phyloP scores from a whole-genome alignment of 2,113 vertebrate genomes.

The Upupa epops region DNA sequence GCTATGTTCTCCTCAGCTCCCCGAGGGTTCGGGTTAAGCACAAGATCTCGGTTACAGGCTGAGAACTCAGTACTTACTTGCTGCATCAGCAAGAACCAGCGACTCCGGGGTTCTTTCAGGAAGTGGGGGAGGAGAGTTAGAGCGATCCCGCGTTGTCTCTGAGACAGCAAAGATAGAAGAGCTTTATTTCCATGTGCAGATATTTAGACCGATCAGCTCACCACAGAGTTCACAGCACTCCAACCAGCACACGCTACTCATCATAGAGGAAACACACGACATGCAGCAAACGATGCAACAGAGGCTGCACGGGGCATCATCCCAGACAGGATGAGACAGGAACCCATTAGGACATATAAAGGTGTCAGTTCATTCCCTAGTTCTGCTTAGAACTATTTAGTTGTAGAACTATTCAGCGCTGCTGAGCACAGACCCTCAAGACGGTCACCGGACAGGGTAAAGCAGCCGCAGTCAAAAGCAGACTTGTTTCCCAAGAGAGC shows the following conservation, averaged over 20 bases:
- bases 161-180: background rate
- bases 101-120: slow-evolving; percentile 84
- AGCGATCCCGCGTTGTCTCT: slow-evolving; percentile 44
- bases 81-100: slow-evolving; percentile 75
- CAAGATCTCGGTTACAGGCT: background rate
- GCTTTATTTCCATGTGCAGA: background rate
- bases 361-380: background rate
- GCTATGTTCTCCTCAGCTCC: background rate
- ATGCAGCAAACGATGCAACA: background rate
- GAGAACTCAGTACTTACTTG: slow-evolving; percentile 70
- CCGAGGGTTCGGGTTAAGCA: background rate
- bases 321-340: background rate
- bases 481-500: background rate
- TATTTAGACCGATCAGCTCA: too few relatives aligned
- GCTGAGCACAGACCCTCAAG: background rate
- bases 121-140: slow-evolving; percentile 68
- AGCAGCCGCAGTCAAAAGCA: background rate
- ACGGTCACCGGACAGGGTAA: background rate
- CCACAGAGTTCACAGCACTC: background rate
- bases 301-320: background rate
- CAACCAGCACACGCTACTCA: background rate
- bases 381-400: background rate
- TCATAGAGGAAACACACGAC: background rate
- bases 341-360: background rate
- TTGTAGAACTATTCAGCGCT: background rate